Evolutionary conservation across 2,113 vertebrate species (phyloP), one percentile per base, ranked within the genome.

Genomic region (Candoia aspera): DNA sequence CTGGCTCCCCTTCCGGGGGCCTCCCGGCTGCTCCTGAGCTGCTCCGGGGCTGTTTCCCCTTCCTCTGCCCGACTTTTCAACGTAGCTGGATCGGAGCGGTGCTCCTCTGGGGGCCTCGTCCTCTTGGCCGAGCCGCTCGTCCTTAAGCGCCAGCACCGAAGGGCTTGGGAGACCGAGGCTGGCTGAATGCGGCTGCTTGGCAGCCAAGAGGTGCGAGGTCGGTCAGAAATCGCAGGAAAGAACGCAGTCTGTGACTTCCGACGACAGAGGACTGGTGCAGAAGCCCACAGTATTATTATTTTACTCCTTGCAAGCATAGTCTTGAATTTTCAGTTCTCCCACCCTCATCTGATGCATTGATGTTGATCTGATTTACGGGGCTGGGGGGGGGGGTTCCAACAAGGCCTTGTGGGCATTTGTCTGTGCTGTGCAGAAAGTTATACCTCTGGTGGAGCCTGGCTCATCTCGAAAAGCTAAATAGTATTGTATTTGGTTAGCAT

Each of bases 31-130:
- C 62, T 13, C 11, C 26, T 4, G 1, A 3, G 15, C 2, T 37
- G 79, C 68, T 79, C 17, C 8, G 17, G 2, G 73, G 15, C 8
- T 8, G 2, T 83, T 83, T 83, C 33, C 17, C 21, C 37, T 42
- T 33, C 6, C 37, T 0, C 15, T 8, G 2, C 19, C 3, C 0
- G 8, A 8, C 15, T 42, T 79, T 42, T 8, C 10, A 3, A 19
- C 46, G 23, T 64, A 64, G 29, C 11, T 26, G 62, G 5, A 68
- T 1, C 1, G 62, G n/a, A 68, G 62, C 29, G 12, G 15, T 1
- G 29, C 12, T n/a, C 11, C 62, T n/a, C 15, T 5, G 62, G 26
- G 26, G 11, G 26, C 26, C 26, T 79, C 42, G 37, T 49, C 42
- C 49, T 23, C 37, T 24, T 62, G 49, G 60, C 60, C 17, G 0